Conservation (phyloP, 2,797 vertebrate species). For the Pangasius larnaudii region DNA sequence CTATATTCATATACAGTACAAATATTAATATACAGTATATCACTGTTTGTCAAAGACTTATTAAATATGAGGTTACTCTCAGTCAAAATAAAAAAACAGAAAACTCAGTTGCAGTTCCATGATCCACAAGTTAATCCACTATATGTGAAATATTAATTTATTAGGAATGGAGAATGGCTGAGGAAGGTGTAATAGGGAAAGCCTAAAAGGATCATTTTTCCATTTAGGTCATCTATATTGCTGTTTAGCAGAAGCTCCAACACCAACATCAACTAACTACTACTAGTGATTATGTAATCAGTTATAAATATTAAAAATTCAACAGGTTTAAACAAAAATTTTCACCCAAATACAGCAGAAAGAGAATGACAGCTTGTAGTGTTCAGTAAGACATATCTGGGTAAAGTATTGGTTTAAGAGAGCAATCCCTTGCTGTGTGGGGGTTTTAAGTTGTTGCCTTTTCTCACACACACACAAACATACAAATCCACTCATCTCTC, state of each 20-base stretch:
- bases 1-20: background rate
- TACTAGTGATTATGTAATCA: background rate
- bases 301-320: background rate
- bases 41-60: background rate
- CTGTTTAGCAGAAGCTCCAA: background rate
- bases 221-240: background rate
- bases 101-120: background rate
- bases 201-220: background rate
- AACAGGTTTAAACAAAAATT: background rate
- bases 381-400: background rate
- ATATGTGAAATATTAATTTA: background rate
- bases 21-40: background rate
- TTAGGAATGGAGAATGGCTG: background rate
- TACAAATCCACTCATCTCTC: background rate
- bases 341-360: background rate
- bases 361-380: background rate
- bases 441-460: background rate
- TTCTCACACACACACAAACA: background rate
- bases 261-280: background rate
- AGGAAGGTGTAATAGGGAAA: background rate
- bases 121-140: background rate
- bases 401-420: slow-evolving; percentile 11
- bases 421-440: slow-evolving; percentile 18
- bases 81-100: background rate
- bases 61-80: background rate